phyloP scores from a whole-genome alignment of 2,797 vertebrate species.

The Carapus acus region DNA sequence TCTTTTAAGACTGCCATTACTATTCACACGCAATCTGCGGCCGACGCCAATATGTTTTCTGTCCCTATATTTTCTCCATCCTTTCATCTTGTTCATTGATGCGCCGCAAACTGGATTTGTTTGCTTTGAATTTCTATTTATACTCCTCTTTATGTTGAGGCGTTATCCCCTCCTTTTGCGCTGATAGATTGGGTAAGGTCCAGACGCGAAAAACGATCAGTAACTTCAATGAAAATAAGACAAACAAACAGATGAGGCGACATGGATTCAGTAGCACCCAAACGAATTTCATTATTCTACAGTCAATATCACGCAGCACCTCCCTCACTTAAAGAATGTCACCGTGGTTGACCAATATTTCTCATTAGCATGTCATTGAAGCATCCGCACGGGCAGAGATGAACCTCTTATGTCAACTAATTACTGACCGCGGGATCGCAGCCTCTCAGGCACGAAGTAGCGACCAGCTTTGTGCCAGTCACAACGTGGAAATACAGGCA shows the following conservation, averaged over 20 bases:
- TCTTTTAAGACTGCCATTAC: constrained; percentile 61
- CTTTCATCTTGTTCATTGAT: constrained; percentile 4
- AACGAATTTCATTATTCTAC: too few relatives aligned
- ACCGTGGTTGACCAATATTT: too few relatives aligned
- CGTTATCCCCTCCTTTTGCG: too few relatives aligned
- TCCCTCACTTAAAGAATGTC: too few relatives aligned
- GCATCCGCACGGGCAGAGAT: constrained; percentile 18
- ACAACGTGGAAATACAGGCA: constrained; percentile 29
- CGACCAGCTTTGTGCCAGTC: constrained; percentile 26
- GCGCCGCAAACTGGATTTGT: not conserved
- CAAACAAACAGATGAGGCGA: too few relatives aligned
- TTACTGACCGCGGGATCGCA: constrained; percentile 27
- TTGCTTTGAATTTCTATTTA: constrained; percentile 5
- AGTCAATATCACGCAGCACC: too few relatives aligned
- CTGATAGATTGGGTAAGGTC: too few relatives aligned
- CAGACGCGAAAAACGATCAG: too few relatives aligned
- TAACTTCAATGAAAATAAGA: too few relatives aligned
- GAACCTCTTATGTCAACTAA: constrained; percentile 29
- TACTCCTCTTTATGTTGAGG: not conserved
- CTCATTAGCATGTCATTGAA: constrained; percentile 8
- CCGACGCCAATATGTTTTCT: constrained; percentile 30
- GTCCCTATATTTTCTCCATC: constrained; percentile 6
- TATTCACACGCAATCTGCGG: constrained; percentile 64
- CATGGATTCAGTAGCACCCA: too few relatives aligned
- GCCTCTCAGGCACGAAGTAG: constrained; percentile 30